Evolutionary conservation across 1,140 invertebrate genomes (phyloP).

Genomic region (Centruroides vittatus): DNA sequence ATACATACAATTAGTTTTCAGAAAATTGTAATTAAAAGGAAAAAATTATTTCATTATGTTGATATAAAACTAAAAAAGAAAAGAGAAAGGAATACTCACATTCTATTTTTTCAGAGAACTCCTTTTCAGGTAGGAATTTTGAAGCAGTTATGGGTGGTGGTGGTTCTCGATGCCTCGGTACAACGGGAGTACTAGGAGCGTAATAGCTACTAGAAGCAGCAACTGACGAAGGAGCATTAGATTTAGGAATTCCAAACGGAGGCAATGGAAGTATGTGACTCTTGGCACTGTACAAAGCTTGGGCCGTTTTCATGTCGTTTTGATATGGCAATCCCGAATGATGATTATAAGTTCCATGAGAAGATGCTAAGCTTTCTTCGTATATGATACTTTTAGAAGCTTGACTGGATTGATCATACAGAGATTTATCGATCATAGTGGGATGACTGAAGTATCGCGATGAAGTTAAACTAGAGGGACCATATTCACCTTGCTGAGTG

Average conservation of each 20-base stretch:
- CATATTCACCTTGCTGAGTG: conserved; percentile 3
- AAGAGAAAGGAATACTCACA: conserved; percentile 31
- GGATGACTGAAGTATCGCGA: conserved; percentile 1
- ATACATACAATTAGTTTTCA: no score
- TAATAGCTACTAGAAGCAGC: conserved; percentile 16
- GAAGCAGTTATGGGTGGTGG: conserved; percentile 15
- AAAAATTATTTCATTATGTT: no score
- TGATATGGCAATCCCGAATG: neutral
- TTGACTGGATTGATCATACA: conserved; percentile 8
- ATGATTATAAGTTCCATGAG: neutral
- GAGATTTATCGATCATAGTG: neutral
- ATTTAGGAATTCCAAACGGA: conserved; percentile 10
- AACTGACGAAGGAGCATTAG: conserved; percentile 9
- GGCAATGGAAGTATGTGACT: conserved; percentile 15
- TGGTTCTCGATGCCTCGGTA: conserved; percentile 11
- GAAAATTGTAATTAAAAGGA: no score
- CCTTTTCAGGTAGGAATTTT: conserved; percentile 6
- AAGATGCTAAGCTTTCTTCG: conserved; percentile 15
- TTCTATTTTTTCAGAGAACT: conserved; percentile 49
- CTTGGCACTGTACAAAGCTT: neutral
- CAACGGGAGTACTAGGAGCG: conserved; percentile 9
- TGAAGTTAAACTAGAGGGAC: neutral
- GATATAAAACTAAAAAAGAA: no score
- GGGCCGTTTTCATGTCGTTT: neutral
- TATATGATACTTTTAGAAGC: conserved; percentile 11